These are phyloP conservation scores for Labeo catla DNA, from an alignment of 2,113 vertebrate genomes.

Conservation along the genomic window DNA sequence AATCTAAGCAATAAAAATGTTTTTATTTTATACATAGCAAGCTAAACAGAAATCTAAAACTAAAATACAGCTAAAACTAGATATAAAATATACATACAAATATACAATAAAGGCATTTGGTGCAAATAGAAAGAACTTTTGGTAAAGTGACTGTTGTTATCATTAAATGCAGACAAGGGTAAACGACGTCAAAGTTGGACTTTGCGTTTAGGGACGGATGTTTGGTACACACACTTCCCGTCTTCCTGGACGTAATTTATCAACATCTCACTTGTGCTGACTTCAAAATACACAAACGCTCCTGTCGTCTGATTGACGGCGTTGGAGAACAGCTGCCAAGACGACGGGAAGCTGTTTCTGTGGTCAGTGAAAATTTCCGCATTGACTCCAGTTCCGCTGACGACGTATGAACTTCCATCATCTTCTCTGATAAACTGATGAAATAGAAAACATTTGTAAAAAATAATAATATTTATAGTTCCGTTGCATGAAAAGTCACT, in stretches of 20 bases:
- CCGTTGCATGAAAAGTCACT: neutral
- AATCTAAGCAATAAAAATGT: neutral
- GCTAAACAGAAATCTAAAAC: no score
- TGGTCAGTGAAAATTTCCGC: constrained; percentile 56
- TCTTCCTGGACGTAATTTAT: constrained; percentile 66
- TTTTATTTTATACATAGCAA: neutral
- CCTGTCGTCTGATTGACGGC: constrained; percentile 66
- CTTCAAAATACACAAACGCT: constrained; percentile 68
- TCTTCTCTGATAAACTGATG: constrained; percentile 73
- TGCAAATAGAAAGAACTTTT: neutral
- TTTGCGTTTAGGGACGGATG: constrained; percentile 56
- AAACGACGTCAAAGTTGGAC: neutral
- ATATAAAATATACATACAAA: neutral
- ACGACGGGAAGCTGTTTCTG: constrained; percentile 57
- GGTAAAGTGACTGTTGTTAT: neutral
- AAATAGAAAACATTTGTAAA: neutral
- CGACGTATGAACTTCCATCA: constrained; percentile 67
- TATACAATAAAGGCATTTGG: neutral
- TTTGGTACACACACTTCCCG: constrained; percentile 71
- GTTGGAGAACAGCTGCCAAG: constrained; percentile 74
- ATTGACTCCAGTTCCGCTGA: constrained; percentile 70
- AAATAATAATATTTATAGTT: neutral
- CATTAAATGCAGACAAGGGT: neutral
- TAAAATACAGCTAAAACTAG: neutral
- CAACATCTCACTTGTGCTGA: constrained; percentile 61